Conservation (phyloP, 2,113 vertebrate species). For the Scalopus aquaticus region DNA sequence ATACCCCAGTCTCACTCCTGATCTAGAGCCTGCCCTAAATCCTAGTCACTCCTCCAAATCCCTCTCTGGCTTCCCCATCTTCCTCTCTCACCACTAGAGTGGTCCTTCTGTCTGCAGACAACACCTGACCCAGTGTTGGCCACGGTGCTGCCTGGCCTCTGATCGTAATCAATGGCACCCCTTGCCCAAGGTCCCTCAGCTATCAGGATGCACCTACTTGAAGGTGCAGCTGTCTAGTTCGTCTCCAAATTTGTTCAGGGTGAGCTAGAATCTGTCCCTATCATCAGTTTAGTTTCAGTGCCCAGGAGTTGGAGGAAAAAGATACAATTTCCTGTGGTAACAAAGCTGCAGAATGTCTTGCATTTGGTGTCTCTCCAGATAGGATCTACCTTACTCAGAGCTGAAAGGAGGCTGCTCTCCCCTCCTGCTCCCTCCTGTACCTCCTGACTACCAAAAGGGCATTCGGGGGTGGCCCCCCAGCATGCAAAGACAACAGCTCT, state of each 20-base stretch:
- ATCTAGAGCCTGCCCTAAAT: not conserved
- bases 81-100: fast-evolving
- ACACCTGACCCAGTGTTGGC: not conserved
- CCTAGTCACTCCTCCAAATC: not conserved
- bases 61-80: not conserved
- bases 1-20: not conserved
- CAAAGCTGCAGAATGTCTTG: not conserved
- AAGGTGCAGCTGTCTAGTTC: not conserved
- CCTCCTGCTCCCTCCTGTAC: not conserved
- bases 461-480: fast-evolving
- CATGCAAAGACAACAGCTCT: not conserved
- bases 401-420: not conserved
- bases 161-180: not conserved
- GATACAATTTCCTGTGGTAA: not conserved
- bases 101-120: not conserved
- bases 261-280: not conserved
- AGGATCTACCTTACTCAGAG: not conserved
- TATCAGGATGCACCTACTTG: not conserved
- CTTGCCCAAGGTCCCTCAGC: not conserved
- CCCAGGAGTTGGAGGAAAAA: not conserved
- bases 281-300: not conserved
- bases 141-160: not conserved
- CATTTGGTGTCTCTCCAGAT: not conserved
- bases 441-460: not conserved
- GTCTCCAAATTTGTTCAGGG: not conserved